Percentiles rank a stretch among this genome's conserved stretches.
phyloP scores from a whole-genome alignment of 2,888 invertebrate species.

The Andrena camellia region DNA sequence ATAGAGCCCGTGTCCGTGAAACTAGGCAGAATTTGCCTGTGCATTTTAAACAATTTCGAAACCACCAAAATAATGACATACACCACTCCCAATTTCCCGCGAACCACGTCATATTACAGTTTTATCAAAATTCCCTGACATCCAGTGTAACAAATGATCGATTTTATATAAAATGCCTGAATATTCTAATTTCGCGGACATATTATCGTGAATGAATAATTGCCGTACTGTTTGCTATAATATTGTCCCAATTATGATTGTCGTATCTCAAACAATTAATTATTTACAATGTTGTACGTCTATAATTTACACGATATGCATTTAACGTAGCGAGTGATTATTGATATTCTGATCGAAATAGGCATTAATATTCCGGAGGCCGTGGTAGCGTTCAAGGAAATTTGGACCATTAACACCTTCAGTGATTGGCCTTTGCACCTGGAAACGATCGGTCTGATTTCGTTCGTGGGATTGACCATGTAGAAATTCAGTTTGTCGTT shows the following conservation, averaged over 20 bases:
- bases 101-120: too few relatives aligned
- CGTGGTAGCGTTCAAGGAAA: not conserved
- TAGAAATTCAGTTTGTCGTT: conserved; percentile 43
- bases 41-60: too few relatives aligned
- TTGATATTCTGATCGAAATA: not conserved
- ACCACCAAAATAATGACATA: too few relatives aligned
- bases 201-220: too few relatives aligned
- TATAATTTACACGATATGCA: not conserved
- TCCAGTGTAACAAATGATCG: too few relatives aligned
- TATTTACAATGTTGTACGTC: not conserved
- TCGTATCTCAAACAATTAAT: not conserved
- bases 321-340: not conserved
- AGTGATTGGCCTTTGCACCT: not conserved
- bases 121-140: too few relatives aligned
- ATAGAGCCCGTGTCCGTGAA: too few relatives aligned
- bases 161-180: too few relatives aligned
- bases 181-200: too few relatives aligned
- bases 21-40: too few relatives aligned
- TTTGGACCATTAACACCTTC: not conserved
- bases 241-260: not conserved
- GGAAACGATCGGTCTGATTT: conserved; percentile 27
- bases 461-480: conserved; percentile 19
- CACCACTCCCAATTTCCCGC: too few relatives aligned
- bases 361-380: not conserved
- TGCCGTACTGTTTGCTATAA: too few relatives aligned